Base-by-base conservation (phyloP, 2,113 vertebrate genomes). In the Thryonomys swinderianus region DNA sequence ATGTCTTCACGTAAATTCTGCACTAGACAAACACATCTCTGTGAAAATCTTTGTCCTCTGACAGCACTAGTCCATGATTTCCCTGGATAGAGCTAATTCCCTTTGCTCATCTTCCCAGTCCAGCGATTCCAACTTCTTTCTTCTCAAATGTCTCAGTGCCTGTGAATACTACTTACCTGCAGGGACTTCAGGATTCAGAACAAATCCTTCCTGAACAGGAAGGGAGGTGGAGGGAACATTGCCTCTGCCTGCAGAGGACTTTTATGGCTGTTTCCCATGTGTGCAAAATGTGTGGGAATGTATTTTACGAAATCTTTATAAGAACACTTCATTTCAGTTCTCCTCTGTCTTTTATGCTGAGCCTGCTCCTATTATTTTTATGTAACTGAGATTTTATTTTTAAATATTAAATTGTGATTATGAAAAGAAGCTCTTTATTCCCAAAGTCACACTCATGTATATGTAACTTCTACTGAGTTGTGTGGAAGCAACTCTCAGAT, bases 401-500 rank as follows among this genome's bases (percentile, higher is more conserved):
- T 88, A 96, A 94, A 95, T 96, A 95, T 93, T 95, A 96, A 73
- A 79, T 95, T 84, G 86, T 95, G 94, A 95, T 96, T 91, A 86
- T 90, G 85, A 93, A 92, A 93, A 96, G 82, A 96, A 51, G 45
- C 61, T 96, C 94, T 92, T 86, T 71, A 83, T 93, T 91, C 91
- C 88, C 94, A 96, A 51, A 88, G 34, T 91, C 76, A 18, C n/a
- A 80, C 32, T 96, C 78, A 61, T 88, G 62, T 86, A 74, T 91
- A 81, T 55, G 67, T 69, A 96, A 84, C 93, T 73, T 95, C 61
- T 96, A 94, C 69, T 96, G 88, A 95, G 69, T 95, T 94, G 45
- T 18, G 78, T 90, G 59, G 88, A 95, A 93, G 78, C 84, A 76
- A 74, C 59, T 96, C 80, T 95, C 74, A 94, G 91, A 95, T 87